Evolutionary conservation across 2,113 vertebrate species (phyloP), one percentile per base, ranked within the genome.

Genomic region (Chamaea fasciata): DNA sequence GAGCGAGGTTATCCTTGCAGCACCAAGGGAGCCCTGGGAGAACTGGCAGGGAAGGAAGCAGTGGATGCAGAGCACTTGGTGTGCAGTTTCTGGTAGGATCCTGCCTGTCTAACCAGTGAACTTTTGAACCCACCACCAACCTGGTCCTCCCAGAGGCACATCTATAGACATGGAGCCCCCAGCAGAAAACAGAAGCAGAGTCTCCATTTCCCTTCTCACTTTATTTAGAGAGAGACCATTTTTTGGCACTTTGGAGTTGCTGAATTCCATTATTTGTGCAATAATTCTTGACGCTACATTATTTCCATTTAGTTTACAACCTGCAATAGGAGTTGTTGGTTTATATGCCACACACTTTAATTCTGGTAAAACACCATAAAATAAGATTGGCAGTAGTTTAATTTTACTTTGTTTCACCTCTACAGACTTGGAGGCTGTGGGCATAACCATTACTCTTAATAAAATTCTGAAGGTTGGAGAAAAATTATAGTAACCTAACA

Each of bases 21-120:
- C 42, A 47, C 1, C 24, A 50, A 37, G 52, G 57, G 39, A 74
- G 11, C 27, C 42, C 24, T 13, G 35, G 33, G 55, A 69, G 26
- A 64, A 5, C 28, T 4, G 14, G 33, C 41, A 85, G 49, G 65
- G 24, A 46, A 71, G 23, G 35, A 65, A 42, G 13, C 33, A 13
- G 16, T 14, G 39, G 16, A 26, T 74, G 39, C 46, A 42, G 18
- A 53, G 13, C 19, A 9, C 42, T 86, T 31, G 2, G 0, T 4
- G 5, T 7, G 13, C 46, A 59, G 16, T n/a, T 57, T 11, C 42
- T 56, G 28, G 13, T 33, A 7, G 0, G 0, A 26, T 50, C n/a
- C 50, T 57, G 42, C 22, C 31, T 31, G 24, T 19, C 19, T 14
- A 33, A 83, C 16, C 30, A 35, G 15, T 9, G n/a, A 30, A 15